Conservation (phyloP, 1,140 invertebrate genomes). For the Papilio polyxenes region DNA sequence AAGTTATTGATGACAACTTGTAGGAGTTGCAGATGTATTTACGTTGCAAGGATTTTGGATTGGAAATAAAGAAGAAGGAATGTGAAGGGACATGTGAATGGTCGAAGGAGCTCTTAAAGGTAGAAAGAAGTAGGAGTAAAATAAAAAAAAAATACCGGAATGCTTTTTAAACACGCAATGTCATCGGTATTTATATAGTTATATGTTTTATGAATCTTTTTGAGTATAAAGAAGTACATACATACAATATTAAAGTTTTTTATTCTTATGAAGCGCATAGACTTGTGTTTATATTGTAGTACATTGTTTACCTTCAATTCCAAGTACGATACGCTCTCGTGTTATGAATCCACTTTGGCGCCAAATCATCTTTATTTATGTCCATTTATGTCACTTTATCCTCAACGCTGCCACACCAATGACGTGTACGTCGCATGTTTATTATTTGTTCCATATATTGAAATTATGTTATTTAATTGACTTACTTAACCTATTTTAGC, state of each 20-base stretch:
- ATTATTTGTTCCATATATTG: slow-evolving; percentile 18
- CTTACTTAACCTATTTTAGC: neutral
- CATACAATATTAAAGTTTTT: neutral
- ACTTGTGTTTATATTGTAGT: neutral
- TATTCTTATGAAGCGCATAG: neutral
- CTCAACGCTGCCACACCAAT: neutral
- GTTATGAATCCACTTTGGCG: slow-evolving; percentile 16
- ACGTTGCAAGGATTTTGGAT: too few relatives aligned
- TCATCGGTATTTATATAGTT: too few relatives aligned
- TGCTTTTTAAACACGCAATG: too few relatives aligned
- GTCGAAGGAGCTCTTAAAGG: too few relatives aligned
- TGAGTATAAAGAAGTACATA: neutral
- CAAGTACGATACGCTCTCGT: neutral
- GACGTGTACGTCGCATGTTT: slow-evolving; percentile 19
- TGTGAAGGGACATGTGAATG: too few relatives aligned
- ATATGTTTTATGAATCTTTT: neutral
- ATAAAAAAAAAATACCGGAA: too few relatives aligned
- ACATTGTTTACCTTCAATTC: slow-evolving; percentile 14
- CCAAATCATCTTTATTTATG: slow-evolving; percentile 35
- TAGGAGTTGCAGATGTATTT: too few relatives aligned
- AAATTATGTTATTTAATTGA: neutral
- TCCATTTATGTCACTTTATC: slow-evolving; percentile 33
- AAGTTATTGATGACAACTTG: too few relatives aligned
- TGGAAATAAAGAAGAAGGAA: too few relatives aligned
- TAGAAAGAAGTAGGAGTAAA: too few relatives aligned